Conservation (phyloP, 2,113 vertebrate genomes). For the Sinosuthora webbiana region DNA sequence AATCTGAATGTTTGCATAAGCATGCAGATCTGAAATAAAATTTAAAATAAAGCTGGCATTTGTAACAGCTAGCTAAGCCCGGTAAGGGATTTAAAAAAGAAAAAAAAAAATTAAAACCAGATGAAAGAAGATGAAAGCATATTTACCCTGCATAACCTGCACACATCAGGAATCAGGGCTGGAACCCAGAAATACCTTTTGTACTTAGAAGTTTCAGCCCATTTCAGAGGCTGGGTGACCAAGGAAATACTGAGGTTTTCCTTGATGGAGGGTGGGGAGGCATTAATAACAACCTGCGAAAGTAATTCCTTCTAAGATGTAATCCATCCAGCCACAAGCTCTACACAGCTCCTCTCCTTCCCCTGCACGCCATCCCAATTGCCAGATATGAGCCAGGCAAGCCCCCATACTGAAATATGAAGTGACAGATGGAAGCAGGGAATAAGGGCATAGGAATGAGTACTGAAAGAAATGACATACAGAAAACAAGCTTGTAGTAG, state of each 20-base stretch:
- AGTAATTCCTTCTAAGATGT: not conserved
- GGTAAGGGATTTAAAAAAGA: not conserved
- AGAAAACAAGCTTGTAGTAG: not conserved
- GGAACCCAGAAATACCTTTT: not conserved
- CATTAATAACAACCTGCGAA: not conserved
- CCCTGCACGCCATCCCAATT: not conserved
- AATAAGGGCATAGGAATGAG: not conserved
- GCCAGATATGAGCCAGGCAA: not conserved
- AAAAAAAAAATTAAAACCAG: slow-evolving; percentile 32
- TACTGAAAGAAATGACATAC: not conserved
- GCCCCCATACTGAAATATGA: not conserved
- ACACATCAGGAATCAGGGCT: not conserved
- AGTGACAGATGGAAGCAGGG: not conserved
- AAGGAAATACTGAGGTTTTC: not conserved
- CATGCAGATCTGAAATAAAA: slow-evolving; percentile 43
- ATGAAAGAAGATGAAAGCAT: slow-evolving; percentile 45
- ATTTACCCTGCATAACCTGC: slow-evolving; percentile 46
- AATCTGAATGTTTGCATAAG: slow-evolving; percentile 49
- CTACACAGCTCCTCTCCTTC: not conserved
- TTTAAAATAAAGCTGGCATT: slow-evolving; percentile 58
- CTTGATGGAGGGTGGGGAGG: not conserved
- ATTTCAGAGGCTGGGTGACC: not conserved
- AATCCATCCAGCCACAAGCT: not conserved
- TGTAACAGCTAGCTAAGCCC: slow-evolving; percentile 1
- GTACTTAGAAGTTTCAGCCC: not conserved